These are phyloP conservation scores for Ceuthmochares aereus DNA, from an alignment of 2,113 vertebrate genomes.

Conservation along the genomic window DNA sequence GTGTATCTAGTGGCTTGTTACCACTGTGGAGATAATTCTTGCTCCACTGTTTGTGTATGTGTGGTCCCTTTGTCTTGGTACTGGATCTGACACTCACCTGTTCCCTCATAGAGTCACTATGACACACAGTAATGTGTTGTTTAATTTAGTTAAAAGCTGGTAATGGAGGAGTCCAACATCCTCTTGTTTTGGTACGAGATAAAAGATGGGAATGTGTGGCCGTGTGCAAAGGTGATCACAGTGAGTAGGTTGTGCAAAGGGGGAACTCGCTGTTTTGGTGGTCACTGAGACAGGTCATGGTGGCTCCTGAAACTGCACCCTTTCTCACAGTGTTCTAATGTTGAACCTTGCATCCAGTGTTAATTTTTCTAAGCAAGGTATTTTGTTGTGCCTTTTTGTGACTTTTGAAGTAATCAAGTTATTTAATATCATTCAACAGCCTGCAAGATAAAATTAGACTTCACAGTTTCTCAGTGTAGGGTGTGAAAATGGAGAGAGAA, in stretches of 20 bases:
- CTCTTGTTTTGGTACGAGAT: not conserved
- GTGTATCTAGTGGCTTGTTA: not conserved
- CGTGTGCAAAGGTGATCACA: not conserved
- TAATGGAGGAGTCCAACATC: not conserved
- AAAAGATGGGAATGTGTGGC: not conserved
- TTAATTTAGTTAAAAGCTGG: not conserved
- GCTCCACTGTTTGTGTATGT: not conserved
- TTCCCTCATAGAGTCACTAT: not conserved
- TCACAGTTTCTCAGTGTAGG: not conserved
- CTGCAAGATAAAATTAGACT: conserved; percentile 23
- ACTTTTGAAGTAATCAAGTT: not conserved
- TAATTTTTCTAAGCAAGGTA: not conserved
- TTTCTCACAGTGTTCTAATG: not conserved
- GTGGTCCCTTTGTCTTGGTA: not conserved
- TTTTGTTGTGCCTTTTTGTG: not conserved
- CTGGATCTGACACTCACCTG: not conserved
- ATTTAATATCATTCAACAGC: not conserved
- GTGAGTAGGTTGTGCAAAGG: not conserved
- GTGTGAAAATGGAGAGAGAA: not conserved
- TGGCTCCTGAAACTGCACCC: not conserved
- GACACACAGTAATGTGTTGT: not conserved
- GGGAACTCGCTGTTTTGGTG: not conserved
- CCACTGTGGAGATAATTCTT: not conserved
- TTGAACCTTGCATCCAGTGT: not conserved
- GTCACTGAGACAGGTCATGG: fast-evolving